A percentile compares a stretch with the other conserved stretches of the same genome.
phyloP scores from a whole-genome alignment of 2,113 vertebrate genomes.

The Ctenomys sociabilis region DNA sequence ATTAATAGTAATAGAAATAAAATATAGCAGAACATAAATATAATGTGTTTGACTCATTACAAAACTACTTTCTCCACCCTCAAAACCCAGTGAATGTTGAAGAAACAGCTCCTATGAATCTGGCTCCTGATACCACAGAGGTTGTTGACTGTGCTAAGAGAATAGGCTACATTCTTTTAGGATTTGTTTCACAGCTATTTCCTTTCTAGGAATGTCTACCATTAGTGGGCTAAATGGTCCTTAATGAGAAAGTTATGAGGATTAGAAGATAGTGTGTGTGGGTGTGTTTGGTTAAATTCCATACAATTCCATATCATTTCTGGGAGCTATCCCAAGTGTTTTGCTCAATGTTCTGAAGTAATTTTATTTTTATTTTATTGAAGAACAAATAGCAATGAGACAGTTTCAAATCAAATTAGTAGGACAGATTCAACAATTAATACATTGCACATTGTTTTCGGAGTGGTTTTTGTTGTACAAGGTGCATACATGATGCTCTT shows the following conservation, averaged over 20 bases:
- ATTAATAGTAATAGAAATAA: not conserved
- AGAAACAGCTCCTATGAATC: not conserved
- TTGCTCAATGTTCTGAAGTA: not conserved
- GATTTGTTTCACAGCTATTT: not conserved
- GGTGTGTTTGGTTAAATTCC: not conserved
- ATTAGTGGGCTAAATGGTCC: not conserved
- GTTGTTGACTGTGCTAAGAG: not conserved
- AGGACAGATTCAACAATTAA: no score
- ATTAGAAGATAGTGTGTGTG: not conserved
- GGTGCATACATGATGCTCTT: no score
- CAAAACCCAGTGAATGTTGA: not conserved
- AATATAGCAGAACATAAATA: not conserved
- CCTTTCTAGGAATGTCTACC: not conserved
- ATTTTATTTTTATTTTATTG: no score
- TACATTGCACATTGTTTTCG: no score
- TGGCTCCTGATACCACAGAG: not conserved
- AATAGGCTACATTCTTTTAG: not conserved
- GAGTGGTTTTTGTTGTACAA: no score
- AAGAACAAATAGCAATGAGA: no score
- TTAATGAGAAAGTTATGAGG: not conserved
- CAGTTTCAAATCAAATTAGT: no score
- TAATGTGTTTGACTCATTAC: not conserved
- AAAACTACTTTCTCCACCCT: not conserved
- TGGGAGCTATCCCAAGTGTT: not conserved
- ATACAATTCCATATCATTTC: not conserved